Conservation (phyloP, 2,888 invertebrate species). For the Aethes cnicana region DNA sequence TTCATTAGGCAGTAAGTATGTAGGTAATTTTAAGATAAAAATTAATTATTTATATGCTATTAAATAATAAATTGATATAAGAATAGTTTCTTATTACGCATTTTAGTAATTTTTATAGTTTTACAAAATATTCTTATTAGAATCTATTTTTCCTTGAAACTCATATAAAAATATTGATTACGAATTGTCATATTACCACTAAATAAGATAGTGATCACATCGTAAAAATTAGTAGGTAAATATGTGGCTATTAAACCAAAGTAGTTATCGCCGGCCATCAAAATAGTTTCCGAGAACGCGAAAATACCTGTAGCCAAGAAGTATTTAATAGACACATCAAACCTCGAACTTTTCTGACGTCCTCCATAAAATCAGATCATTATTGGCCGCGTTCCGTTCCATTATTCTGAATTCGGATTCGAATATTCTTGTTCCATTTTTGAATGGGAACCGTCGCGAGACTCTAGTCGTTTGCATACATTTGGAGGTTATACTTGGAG, state of each 20-base stretch:
- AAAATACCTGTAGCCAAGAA: constrained; percentile 46
- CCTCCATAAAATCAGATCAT: constrained; percentile 54
- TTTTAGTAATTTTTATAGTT: too few species aligned
- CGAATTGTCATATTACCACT: constrained; percentile 12
- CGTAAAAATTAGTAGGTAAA: constrained; percentile 28
- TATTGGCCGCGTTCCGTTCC: constrained; percentile 45
- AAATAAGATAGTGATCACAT: constrained; percentile 24
- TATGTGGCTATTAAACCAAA: constrained; percentile 13
- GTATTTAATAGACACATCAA: constrained; percentile 67
- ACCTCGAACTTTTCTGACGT: constrained; percentile 48
- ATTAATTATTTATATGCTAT: too few species aligned
- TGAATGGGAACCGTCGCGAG: constrained; percentile 44
- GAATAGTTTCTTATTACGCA: too few species aligned
- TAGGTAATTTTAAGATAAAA: too few species aligned
- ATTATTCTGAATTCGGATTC: constrained; percentile 42
- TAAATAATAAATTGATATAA: too few species aligned
- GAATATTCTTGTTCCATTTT: constrained; percentile 52
- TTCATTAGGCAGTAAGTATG: too few species aligned
- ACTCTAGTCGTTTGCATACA: constrained; percentile 59
- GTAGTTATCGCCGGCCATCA: constrained; percentile 39
- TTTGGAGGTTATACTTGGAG: constrained; percentile 38
- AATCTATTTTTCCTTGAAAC: constrained; percentile 22
- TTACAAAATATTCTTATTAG: too few species aligned
- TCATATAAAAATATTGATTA: background rate
- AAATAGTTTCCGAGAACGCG: constrained; percentile 38